These are phyloP conservation scores for Drosophila neonasuta DNA, from an alignment of 2,888 invertebrate species.

Conservation along the genomic window DNA sequence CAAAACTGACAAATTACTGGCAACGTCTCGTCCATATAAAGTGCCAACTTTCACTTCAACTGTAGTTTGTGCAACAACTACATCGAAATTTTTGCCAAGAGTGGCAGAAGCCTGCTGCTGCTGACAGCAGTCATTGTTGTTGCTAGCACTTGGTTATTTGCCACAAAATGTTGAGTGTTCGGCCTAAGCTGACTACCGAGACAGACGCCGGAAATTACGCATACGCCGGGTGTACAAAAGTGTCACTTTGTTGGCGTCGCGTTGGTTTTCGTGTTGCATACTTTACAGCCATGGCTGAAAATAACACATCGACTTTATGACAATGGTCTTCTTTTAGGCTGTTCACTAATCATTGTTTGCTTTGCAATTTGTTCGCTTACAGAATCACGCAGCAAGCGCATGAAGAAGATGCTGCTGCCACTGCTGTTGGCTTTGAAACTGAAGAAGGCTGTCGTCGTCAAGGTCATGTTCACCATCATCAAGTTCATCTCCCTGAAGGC, in stretches of 20 bases:
- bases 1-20: not conserved
- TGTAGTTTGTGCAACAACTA: constrained; percentile 11
- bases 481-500: constrained; percentile 87
- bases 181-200: not conserved
- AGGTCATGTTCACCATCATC: constrained; percentile 85
- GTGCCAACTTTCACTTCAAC: constrained; percentile 25
- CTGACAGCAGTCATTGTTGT: constrained; percentile 21
- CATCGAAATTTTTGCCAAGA: constrained; percentile 8
- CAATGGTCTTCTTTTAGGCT: constrained; percentile 47
- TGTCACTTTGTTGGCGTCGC: not conserved
- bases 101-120: constrained; percentile 14
- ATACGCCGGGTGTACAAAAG: constrained; percentile 33
- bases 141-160: not conserved
- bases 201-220: constrained; percentile 29
- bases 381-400: constrained; percentile 85
- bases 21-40: constrained; percentile 21
- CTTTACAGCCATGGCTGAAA: constrained; percentile 19
- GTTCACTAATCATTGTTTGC: constrained; percentile 3
- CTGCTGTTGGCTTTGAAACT: constrained; percentile 85
- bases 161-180: constrained; percentile 8
- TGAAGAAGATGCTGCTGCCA: constrained; percentile 86
- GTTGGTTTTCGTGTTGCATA: constrained; percentile 42
- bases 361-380: constrained; percentile 31
- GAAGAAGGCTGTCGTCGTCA: constrained; percentile 85
- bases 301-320: not conserved